phyloP scores from a whole-genome alignment of 2,797 vertebrate genomes.

The Chrysocyon brachyurus region DNA sequence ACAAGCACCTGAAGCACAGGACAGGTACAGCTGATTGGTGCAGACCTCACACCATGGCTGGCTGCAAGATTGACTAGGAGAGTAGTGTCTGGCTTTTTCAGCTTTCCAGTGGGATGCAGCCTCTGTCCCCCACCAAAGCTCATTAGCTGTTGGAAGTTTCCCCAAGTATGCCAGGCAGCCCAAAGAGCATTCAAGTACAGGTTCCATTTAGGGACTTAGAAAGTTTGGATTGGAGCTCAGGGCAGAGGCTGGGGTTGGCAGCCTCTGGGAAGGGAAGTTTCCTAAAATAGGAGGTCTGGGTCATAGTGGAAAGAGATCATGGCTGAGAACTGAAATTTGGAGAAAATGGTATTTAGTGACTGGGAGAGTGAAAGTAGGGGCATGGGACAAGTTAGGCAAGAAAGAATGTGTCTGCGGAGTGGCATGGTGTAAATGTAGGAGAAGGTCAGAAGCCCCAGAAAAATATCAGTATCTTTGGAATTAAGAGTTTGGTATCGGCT shows the following conservation, averaged over 20 bases:
- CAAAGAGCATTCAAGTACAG: neutral
- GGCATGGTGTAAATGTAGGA: neutral
- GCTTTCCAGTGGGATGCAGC: neutral
- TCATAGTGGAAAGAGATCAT: neutral
- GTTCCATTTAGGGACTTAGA: neutral
- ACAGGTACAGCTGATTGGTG: no score
- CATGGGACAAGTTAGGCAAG: neutral
- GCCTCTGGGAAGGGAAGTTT: neutral
- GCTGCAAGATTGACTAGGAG: neutral
- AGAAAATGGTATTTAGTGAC: neutral
- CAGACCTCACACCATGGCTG: neutral
- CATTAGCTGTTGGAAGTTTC: neutral
- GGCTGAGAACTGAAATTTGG: neutral
- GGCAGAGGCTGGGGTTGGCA: neutral
- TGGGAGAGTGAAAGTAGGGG: neutral
- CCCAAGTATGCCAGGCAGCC: neutral
- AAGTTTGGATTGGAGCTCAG: neutral
- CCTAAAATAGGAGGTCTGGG: fast-evolving
- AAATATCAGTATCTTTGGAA: neutral
- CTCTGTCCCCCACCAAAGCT: neutral
- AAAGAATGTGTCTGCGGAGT: neutral
- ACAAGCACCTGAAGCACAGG: neutral
- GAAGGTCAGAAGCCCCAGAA: neutral
- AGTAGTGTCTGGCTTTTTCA: neutral
- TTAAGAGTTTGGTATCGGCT: neutral